Base-by-base conservation (phyloP, 2,888 invertebrate species). In the Pantelozetes paolii region DNA sequence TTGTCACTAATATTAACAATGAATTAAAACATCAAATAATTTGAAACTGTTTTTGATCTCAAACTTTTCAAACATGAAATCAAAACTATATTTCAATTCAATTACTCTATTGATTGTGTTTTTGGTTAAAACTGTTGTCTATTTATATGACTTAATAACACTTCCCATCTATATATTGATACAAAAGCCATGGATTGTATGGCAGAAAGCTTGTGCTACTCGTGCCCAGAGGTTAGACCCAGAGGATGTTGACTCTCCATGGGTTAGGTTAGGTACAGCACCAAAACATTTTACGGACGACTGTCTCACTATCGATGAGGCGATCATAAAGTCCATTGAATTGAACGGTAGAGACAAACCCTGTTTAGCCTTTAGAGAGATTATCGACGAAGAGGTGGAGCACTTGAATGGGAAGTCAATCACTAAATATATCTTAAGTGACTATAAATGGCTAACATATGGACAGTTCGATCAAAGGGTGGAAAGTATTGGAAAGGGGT, bases 321-420 rank as follows among this genome's bases (percentile, higher is more conserved):
- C 67, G 15, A 64, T 75, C 23, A 26, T 40, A 28, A 32, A 69
- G 26, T 36, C 50, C 1, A 20, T 62, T 30, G 36, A 71, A 8
- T 26, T 57, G 15, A 45, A 50, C 78, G 90, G 91, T 84, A 86
- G 87, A 15, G 85, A 87, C 67, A 89, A 89, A 79, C 87, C 86
- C 74, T 94, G 93, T 79, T 86, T 96, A 77, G 97, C 96, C 67
- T 94, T 94, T 0, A 86, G 97, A 73, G 88, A 93, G 79, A 90
- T 96, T 79, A 86, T 95, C 64, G 89, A 90, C 75, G 96, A 96
- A 82, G 94, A 97, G 81, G 97, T 98, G 82, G 84, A 89, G n/a
- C 97, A 98, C 82, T 89, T 92, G 1, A 95, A 94, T 81, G 97
- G 97, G 62, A 87, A 94, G 77, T 87, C 95, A 71, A 98, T 98